Evolutionary conservation across 1,140 invertebrate species (phyloP).

Genomic region (Brachystomella parvula): DNA sequence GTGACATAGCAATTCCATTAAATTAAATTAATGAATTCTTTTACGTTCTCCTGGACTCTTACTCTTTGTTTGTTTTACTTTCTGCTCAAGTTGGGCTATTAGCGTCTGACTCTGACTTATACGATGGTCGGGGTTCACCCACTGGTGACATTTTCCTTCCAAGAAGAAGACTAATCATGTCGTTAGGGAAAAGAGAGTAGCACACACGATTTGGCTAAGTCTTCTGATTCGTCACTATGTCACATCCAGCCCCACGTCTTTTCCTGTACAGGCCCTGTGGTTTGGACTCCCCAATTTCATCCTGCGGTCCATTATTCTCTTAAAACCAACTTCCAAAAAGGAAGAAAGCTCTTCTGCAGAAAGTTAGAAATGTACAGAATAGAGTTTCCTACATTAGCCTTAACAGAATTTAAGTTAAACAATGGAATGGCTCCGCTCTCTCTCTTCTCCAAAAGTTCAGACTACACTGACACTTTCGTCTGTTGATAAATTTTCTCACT

Average conservation of each 20-base stretch:
- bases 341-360: too few relatives aligned
- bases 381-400: too few relatives aligned
- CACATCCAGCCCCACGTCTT: not conserved
- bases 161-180: slow-evolving; percentile 5
- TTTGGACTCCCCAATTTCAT: not conserved
- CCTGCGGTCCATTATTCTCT: not conserved
- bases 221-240: slow-evolving; percentile 5
- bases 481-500: too few relatives aligned
- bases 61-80: slow-evolving; percentile 3
- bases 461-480: too few relatives aligned
- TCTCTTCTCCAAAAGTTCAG: too few relatives aligned
- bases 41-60: not conserved
- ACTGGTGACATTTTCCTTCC: not conserved
- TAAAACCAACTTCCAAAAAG: not conserved
- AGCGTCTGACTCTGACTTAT: slow-evolving; percentile 12
- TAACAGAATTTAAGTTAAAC: too few relatives aligned
- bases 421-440: too few relatives aligned
- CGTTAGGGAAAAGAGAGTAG: slow-evolving; percentile 3
- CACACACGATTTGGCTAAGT: slow-evolving; percentile 11
- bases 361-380: too few relatives aligned
- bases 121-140: not conserved
- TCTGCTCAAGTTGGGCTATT: slow-evolving; percentile 8
- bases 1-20: slow-evolving; percentile 9
- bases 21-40: slow-evolving; percentile 5
- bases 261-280: not conserved